phyloP scores from a whole-genome alignment of 2,113 vertebrate genomes.

The Atrichornis clamosus region DNA sequence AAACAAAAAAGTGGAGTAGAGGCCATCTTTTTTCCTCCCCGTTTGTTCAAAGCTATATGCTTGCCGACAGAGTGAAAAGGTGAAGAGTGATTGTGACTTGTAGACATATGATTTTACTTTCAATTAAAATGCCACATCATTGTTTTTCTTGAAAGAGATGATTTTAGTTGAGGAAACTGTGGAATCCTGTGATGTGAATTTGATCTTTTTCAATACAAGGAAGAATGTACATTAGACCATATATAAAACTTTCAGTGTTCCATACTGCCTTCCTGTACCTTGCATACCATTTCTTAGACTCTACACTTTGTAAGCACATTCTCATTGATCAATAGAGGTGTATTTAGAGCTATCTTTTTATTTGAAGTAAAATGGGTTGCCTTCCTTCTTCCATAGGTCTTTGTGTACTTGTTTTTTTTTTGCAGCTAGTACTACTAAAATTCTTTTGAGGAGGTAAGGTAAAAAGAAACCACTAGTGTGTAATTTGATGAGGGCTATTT shows the following conservation, averaged over 20 bases:
- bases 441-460: neutral
- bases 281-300: neutral
- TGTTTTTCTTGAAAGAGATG: neutral
- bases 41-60: neutral
- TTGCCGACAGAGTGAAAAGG: neutral
- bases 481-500: neutral
- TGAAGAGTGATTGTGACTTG: neutral
- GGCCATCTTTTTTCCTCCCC: neutral
- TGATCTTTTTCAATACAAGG: neutral
- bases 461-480: neutral
- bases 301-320: neutral
- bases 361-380: neutral
- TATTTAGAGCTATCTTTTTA: neutral
- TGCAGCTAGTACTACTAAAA: neutral
- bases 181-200: neutral
- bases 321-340: neutral
- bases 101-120: constrained; percentile 26
- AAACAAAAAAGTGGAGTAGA: neutral
- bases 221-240: neutral
- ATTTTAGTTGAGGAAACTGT: constrained; percentile 43
- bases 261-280: neutral
- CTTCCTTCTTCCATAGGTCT: neutral
- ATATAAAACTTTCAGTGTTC: neutral
- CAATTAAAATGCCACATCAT: constrained; percentile 26
- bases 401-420: neutral